Evolutionary conservation across 2,113 vertebrate species (phyloP), one percentile per base, ranked within the genome.

Genomic region (Gila orcuttii): DNA sequence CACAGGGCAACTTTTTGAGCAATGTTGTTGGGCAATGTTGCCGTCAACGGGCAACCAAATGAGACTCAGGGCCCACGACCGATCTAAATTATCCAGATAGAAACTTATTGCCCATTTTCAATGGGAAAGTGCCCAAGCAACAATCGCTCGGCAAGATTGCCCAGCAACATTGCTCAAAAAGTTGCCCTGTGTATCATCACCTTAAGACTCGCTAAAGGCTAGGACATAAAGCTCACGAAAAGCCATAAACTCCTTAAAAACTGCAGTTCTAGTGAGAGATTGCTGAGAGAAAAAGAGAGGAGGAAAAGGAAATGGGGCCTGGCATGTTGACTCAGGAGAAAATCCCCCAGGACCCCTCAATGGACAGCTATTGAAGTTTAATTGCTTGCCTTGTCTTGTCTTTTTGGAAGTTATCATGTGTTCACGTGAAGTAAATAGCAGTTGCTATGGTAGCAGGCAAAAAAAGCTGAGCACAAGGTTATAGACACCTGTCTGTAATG

Each of bases 321-420:
- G 92, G 87, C 93, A 94, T 93, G 93, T 92, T 94, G 92, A 93
- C 92, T 92, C 86, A 90, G 86, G 88, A 85, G 85, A 87, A 89
- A 88, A 93, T 92, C 93, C 93, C 92, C 89, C 64, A 87, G 90
- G 91, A 91, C 83, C 83, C 86, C 81, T 90, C 89, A 91, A 89
- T 81, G 89, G 91, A 93, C 90, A 92, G 90, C 90, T 91, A 92
- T 93, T 94, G 93, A 92, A 90, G 84, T 92, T 93, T 91, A 92
- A 93, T 92, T 90, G 90, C 88, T 85, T 45, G 45, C 86, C 91
- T 42, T 87, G 86, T 88, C 89, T 86, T 45, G 45, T 84, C 91
- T 86, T 87, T 84, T 87, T 80, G 90, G 78, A 86, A 87, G 87
- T 79, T 87, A 80, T 84, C 81, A 86, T 23, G 82, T 87, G 85